These are phyloP conservation scores for Pelobates fuscus DNA, from an alignment of 2,113 vertebrate species.

Conservation along the genomic window DNA sequence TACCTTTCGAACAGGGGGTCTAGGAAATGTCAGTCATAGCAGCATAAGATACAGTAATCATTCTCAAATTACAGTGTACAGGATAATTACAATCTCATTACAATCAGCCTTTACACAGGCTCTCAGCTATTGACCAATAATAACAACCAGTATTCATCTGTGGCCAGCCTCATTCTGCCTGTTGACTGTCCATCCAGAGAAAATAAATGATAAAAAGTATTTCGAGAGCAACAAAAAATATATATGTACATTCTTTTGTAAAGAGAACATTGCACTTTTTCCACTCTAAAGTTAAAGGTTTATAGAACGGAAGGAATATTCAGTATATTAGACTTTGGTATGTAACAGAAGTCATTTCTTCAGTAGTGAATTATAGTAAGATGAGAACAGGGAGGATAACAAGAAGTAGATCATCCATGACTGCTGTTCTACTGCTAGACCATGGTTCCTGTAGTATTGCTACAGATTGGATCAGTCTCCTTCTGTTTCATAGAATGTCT, in stretches of 20 bases:
- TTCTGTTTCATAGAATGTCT: conserved; percentile 74
- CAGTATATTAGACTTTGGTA: conserved; percentile 83
- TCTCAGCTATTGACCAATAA: conserved; percentile 74
- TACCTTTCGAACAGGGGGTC: conserved; percentile 81
- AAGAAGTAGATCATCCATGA: conserved; percentile 56
- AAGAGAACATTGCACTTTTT: conserved; percentile 91
- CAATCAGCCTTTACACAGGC: conserved; percentile 74
- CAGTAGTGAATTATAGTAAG: conserved; percentile 74
- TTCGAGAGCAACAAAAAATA: conserved; percentile 64
- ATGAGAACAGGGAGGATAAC: conserved; percentile 72
- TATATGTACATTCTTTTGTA: conserved; percentile 69
- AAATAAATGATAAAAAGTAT: conserved; percentile 65
- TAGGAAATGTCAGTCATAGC: conserved; percentile 72
- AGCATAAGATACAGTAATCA: conserved; percentile 71
- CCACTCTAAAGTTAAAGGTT: conserved; percentile 75
- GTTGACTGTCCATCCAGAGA: conserved; percentile 61
- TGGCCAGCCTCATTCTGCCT: conserved; percentile 81
- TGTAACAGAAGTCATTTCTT: conserved; percentile 77
- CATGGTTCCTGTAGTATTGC: conserved; percentile 75
- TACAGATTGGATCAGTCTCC: conserved; percentile 76
- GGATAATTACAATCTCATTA: conserved; percentile 72
- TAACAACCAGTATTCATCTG: conserved; percentile 58
- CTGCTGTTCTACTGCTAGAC: conserved; percentile 56
- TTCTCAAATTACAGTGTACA: conserved; percentile 74
- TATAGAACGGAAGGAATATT: conserved; percentile 72